Evolutionary conservation across 2,113 vertebrate species (phyloP).

Genomic region (Nothobranchius furzeri): DNA sequence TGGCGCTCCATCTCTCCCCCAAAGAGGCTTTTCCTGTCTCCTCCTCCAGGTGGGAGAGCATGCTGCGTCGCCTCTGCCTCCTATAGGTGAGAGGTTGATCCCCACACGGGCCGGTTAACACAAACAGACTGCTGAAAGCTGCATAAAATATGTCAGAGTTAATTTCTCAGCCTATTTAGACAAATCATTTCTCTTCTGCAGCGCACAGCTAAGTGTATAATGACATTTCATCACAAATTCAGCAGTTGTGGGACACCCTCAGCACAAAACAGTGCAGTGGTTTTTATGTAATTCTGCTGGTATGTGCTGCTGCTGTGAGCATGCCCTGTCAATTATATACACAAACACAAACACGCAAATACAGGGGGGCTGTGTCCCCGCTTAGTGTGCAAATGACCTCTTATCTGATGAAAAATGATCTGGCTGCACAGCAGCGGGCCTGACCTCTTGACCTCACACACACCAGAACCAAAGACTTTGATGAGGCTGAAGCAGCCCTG

Average conservation of each 20-base stretch:
- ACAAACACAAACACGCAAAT: constrained; percentile 40
- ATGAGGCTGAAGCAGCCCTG: constrained; percentile 8
- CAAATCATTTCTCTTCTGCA: too few relatives aligned
- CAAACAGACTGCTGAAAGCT: background rate
- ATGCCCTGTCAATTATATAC: constrained; percentile 28
- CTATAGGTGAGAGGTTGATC: constrained; percentile 23
- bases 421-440: constrained; percentile 49
- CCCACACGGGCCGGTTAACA: constrained; percentile 11
- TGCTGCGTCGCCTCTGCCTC: constrained; percentile 15
- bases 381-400: constrained; percentile 47
- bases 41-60: constrained; percentile 23
- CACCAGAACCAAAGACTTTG: constrained; percentile 37
- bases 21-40: constrained; percentile 25
- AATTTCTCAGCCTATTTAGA: too few relatives aligned
- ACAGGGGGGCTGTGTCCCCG: constrained; percentile 11
- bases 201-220: background rate
- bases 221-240: background rate
- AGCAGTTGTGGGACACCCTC: background rate
- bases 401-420: constrained; percentile 73
- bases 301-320: constrained; percentile 9
- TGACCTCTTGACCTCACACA: constrained; percentile 44
- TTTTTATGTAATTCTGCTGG: background rate
- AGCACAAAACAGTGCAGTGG: background rate
- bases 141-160: background rate
- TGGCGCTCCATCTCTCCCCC: constrained; percentile 24